Base-by-base conservation (phyloP, 1,140 invertebrate species). In the Nixonia krombeini region DNA sequence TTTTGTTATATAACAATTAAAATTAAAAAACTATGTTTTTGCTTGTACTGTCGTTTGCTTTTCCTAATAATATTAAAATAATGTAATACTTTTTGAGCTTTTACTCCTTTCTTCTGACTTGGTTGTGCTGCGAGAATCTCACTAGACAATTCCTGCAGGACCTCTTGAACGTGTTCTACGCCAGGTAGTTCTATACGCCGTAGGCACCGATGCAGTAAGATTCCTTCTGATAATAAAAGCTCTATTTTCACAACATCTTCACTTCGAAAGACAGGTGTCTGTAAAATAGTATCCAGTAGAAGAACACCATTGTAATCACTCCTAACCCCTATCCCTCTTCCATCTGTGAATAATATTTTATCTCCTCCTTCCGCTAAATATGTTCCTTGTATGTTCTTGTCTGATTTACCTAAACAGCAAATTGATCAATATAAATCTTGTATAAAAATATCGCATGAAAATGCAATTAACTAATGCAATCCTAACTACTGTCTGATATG, bases 291-390 rank as follows among this genome's bases (percentile, higher is more conserved):
- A 70, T 96, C 93, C 61, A 96, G 85, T 9, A 97, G 82, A 29
- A 96, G 84, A 12, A 97, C 93, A 56, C 95, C 94, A 87, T 95
- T 95, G 74, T 96, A 94, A 80, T 96, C 94, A 38, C 92, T 91
- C 44, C 96, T 88, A 26, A 95, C 89, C 51, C 94, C 93, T 52
- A 96, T 87, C 52, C 91, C 90, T 73, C 89, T 87, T 44, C 90
- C 90, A 88, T 95, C 92, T 83, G 91, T 92, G 73, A 95, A 90
- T 55, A 96, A 87, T 44, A 96, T 88, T 82, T 92, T 91, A 76
- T 95, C 93, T 74, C 92, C 89, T 58, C 90, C 90, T 17, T 84
- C 81, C 42, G 91, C 83, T 75, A 94, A 88, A 82, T 95, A 96
- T 67, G 89, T 87, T 64, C 93, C 90, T 75, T 87, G 85, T 16